Evolutionary conservation across 53 echinoderm and acorn worm genomes (phyloP), one percentile per base, ranked within the genome.

Genomic region (Henricia sp.): DNA sequence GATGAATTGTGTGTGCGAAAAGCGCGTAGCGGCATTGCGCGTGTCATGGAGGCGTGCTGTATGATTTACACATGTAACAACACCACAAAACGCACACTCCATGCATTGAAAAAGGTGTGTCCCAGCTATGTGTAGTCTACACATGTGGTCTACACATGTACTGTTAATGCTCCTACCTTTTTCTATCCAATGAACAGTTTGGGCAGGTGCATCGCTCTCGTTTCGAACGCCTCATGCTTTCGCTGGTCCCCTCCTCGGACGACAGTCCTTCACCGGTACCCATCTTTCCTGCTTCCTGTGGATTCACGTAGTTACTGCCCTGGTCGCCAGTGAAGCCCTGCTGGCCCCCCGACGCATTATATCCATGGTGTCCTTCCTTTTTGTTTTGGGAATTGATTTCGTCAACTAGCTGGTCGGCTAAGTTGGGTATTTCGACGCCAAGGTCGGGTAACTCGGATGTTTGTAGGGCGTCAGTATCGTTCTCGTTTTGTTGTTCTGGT

Each of bases 121-220:
- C n/a, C n/a, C n/a, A n/a, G n/a, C n/a, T n/a, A n/a, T n/a, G n/a
- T n/a, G n/a, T n/a, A n/a, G n/a, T n/a, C n/a, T n/a, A n/a, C n/a
- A n/a, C n/a, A n/a, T n/a, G n/a, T n/a, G n/a, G n/a, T n/a, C n/a
- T n/a, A n/a, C n/a, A n/a, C n/a, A n/a, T n/a, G n/a, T n/a, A n/a
- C n/a, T 20, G 33, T 60, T 34, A 37, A 1, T 13, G 12, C 11
- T 13, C 58, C 40, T 80, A 80, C 80, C 63, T 80, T 32, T 80
- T 80, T 13, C 20, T 64, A 64, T 80, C 80, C 20, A 43, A 14
- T 10, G 44, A 62, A 46, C 80, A 80, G 80, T 80, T 63, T 23
- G 80, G 80, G 59, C 80, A 80, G 19, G 62, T 11, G 39, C 80
- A 80, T 0, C 80, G 80, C n/a, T 80, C 80, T 35, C 80, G 43